Evolutionary conservation across 2,888 invertebrate species (phyloP).

Genomic region (Seira ritae): DNA sequence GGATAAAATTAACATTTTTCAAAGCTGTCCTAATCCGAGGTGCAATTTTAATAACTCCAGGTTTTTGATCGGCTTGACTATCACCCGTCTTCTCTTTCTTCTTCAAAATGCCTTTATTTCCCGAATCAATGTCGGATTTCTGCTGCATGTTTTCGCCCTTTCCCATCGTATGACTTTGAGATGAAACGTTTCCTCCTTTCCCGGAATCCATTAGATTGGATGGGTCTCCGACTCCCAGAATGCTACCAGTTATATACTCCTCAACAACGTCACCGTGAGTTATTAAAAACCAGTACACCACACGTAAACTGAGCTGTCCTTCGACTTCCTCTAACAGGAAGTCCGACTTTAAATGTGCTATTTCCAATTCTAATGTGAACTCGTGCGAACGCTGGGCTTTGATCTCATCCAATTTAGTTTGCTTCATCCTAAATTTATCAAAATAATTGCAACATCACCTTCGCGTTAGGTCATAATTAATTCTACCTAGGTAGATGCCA

Average conservation of each 20-base stretch:
- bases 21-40: conserved; percentile 69
- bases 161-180: background rate
- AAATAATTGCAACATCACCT: no score
- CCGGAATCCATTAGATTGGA: no score
- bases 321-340: conserved; percentile 71
- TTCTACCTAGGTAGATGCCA: no score
- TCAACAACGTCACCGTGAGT: conserved; percentile 71
- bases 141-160: background rate
- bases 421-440: conserved; percentile 71
- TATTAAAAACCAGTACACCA: conserved; percentile 70
- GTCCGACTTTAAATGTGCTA: conserved; percentile 68
- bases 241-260: conserved; percentile 65
- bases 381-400: conserved; percentile 47
- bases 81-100: background rate
- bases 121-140: background rate
- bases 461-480: no score
- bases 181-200: background rate
- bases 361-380: conserved; percentile 65
- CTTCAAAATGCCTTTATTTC: background rate
- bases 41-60: conserved; percentile 63
- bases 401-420: conserved; percentile 60
- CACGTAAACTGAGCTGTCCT: conserved; percentile 70
- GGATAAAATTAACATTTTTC: conserved; percentile 66
- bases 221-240: no score
- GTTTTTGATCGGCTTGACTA: no score